phyloP scores from a whole-genome alignment of 2,113 vertebrate species.

The Xyrauchen texanus region DNA sequence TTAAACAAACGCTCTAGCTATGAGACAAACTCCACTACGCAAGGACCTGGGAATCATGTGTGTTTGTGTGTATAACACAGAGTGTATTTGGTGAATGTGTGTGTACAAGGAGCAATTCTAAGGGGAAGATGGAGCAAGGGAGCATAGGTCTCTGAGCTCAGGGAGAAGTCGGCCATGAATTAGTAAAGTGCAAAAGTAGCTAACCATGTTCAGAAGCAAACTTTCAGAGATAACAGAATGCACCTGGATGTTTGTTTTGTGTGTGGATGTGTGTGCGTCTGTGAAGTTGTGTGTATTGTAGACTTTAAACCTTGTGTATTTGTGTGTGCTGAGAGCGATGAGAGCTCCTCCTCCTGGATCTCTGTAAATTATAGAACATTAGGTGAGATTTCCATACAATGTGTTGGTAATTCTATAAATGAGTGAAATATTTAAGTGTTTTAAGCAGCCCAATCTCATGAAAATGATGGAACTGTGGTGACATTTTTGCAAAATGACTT shows the following conservation, averaged over 20 bases:
- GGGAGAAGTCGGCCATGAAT: conserved; percentile 78
- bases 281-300: not conserved
- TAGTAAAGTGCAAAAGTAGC: conserved; percentile 79
- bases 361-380: no score
- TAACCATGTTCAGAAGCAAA: conserved; percentile 68
- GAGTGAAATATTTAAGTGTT: no score
- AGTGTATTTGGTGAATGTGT: conserved; percentile 47
- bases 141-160: conserved; percentile 66
- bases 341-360: not conserved
- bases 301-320: not conserved
- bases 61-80: conserved; percentile 48
- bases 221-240: conserved; percentile 37
- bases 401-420: no score
- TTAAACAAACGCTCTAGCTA: conserved; percentile 82
- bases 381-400: no score
- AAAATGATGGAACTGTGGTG: no score
- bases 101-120: conserved; percentile 56
- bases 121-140: conserved; percentile 59
- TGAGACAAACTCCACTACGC: conserved; percentile 81
- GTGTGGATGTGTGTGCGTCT: conserved; percentile 21
- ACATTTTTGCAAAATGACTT: no score
- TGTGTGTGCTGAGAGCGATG: conserved; percentile 6
- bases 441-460: no score
- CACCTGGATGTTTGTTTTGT: conserved; percentile 26
- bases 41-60: conserved; percentile 77